Conservation (phyloP, 1,140 invertebrate genomes). For the Ptiloglossa arizonensis region DNA sequence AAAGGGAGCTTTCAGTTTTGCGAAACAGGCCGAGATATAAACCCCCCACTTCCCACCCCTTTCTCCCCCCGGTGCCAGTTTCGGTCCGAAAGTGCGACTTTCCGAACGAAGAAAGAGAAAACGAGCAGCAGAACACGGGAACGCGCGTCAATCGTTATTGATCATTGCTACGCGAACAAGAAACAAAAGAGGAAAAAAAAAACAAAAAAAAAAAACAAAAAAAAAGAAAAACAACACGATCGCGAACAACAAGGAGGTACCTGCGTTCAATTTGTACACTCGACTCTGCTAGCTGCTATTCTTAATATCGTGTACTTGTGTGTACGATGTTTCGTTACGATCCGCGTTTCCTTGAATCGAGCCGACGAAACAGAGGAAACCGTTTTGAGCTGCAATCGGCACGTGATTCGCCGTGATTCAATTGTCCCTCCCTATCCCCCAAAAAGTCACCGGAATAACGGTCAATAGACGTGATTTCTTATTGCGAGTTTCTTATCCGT, state of each 20-base stretch:
- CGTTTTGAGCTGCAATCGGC: constrained; percentile 33
- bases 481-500: constrained; percentile 1
- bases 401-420: background rate
- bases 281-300: constrained; percentile 33
- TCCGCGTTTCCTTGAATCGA: background rate
- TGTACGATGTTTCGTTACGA: background rate
- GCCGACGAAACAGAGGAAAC: background rate
- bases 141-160: too few relatives aligned
- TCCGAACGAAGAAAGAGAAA: constrained; percentile 39
- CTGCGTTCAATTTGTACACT: background rate
- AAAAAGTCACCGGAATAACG: background rate
- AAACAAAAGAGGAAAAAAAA: too few relatives aligned
- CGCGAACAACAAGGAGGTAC: background rate
- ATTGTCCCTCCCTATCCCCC: too few relatives aligned
- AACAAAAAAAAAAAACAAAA: too few relatives aligned
- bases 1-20: constrained; percentile 17
- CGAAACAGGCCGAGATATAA: constrained; percentile 8
- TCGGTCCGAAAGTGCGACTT: background rate
- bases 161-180: too few relatives aligned
- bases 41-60: too few relatives aligned
- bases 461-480: background rate
- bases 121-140: background rate
- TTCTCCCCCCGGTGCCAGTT: background rate
- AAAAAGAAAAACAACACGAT: background rate
- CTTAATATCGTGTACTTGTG: constrained; percentile 36